phyloP scores from a whole-genome alignment of 2,113 vertebrate species.

The Pelmatolapia mariae region DNA sequence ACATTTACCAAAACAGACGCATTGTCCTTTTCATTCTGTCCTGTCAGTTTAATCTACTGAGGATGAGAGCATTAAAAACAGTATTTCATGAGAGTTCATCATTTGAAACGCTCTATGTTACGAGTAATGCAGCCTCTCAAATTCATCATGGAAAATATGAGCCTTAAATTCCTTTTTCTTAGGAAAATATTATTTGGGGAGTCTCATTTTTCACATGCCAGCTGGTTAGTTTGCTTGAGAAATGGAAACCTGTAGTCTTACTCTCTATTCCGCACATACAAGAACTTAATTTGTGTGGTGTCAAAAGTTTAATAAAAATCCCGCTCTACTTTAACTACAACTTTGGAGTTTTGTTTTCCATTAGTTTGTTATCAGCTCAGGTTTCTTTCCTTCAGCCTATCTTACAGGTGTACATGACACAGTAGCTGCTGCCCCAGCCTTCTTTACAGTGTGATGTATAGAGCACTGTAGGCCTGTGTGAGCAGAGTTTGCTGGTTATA shows the following conservation, averaged over 20 bases:
- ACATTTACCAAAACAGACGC: neutral
- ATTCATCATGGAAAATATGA: neutral
- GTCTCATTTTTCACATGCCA: constrained; percentile 22
- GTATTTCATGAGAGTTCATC: neutral
- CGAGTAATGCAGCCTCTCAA: neutral
- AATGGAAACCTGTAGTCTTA: neutral
- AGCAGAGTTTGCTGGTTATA: constrained; percentile 27
- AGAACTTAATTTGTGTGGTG: constrained; percentile 12
- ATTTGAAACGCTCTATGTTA: neutral
- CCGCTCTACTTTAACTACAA: neutral
- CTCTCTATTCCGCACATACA: neutral
- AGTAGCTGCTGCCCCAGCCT: neutral
- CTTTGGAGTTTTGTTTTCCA: neutral
- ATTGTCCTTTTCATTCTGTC: neutral
- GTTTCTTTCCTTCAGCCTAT: neutral
- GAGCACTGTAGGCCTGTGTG: neutral
- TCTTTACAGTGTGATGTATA: neutral
- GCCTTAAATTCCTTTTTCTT: neutral
- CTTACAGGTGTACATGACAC: constrained; percentile 1
- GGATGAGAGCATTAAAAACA: neutral
- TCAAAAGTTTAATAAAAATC: constrained; percentile 16
- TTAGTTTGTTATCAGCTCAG: neutral
- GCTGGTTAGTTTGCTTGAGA: constrained; percentile 38
- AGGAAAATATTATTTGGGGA: constrained; percentile 16
- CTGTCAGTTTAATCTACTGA: neutral